A percentile compares a stretch with the other conserved stretches of the same genome.
These are phyloP conservation scores for Zygothrica quintamaculata DNA, from an alignment of 2,888 invertebrate species.

Conservation along the genomic window DNA sequence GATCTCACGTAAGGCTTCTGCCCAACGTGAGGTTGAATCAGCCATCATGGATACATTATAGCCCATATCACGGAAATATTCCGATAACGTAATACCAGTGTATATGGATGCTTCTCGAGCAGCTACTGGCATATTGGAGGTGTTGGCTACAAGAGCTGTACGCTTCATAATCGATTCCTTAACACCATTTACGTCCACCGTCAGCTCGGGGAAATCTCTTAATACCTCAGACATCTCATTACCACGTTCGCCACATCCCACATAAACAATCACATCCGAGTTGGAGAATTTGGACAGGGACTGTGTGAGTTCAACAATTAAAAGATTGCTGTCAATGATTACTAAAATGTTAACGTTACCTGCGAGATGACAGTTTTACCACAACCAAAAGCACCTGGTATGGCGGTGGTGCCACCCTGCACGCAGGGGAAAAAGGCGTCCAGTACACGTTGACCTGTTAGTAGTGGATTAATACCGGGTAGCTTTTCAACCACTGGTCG, in stretches of 20 bases:
- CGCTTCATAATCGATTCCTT: conserved; percentile 99
- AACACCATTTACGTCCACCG: conserved; percentile 97
- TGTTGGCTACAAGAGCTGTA: conserved; percentile 99
- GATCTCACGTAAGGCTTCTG: conserved; percentile 99
- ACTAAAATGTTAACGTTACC: conserved; percentile 38
- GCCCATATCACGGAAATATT: conserved; percentile 99
- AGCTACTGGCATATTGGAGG: conserved; percentile 99
- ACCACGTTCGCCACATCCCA: conserved; percentile 99
- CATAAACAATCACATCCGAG: conserved; percentile 99
- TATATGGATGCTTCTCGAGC: conserved; percentile 99
- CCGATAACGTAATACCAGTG: conserved; percentile 99
- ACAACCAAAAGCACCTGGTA: conserved; percentile 99
- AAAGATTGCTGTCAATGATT: neutral
- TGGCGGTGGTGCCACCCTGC: conserved; percentile 99
- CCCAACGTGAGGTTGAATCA: conserved; percentile 99
- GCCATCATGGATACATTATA: conserved; percentile 99
- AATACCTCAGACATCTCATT: conserved; percentile 99
- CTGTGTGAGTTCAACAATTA: conserved; percentile 83
- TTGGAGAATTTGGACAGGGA: conserved; percentile 99
- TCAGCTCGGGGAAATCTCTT: conserved; percentile 98
- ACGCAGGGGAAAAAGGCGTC: conserved; percentile 99
- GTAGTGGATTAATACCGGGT: conserved; percentile 98
- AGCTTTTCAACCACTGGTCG: conserved; percentile 98
- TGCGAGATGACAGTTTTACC: conserved; percentile 99
- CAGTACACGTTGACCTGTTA: conserved; percentile 98